Evolutionary conservation across 2,113 vertebrate genomes (phyloP).

Genomic region (Spheniscus mendiculus): DNA sequence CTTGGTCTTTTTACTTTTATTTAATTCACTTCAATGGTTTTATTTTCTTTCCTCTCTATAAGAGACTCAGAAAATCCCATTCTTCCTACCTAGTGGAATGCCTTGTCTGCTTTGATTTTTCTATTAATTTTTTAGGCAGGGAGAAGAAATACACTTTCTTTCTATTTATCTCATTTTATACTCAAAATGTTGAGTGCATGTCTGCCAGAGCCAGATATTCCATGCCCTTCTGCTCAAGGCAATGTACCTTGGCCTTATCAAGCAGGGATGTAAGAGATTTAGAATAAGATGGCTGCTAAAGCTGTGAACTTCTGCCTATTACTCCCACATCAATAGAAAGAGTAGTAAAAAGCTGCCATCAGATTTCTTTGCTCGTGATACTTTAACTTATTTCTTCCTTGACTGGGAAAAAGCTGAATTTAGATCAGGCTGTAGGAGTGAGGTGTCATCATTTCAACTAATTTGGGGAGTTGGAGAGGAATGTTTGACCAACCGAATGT

Average conservation of each 20-base stretch:
- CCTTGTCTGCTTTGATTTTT: neutral
- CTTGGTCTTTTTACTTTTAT: neutral
- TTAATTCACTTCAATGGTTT: neutral
- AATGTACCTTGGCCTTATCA: neutral
- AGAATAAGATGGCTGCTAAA: neutral
- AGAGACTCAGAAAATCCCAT: neutral
- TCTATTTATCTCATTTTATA: neutral
- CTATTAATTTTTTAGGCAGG: accelerated
- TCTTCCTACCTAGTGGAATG: neutral
- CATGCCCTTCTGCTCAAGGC: neutral
- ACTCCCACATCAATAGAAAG: neutral
- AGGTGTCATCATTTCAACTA: neutral
- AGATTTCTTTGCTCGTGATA: neutral
- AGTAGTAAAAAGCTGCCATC: neutral
- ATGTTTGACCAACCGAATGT: neutral
- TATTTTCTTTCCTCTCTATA: neutral
- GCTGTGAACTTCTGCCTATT: neutral
- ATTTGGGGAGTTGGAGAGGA: neutral
- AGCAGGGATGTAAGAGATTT: neutral
- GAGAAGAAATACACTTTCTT: neutral
- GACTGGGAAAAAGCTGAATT: neutral
- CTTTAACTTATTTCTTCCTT: neutral
- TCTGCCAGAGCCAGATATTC: neutral
- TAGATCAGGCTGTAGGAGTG: neutral
- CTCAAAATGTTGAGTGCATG: neutral